phyloP scores from a whole-genome alignment of 2,888 invertebrate species.

The Drosophila lutescens region DNA sequence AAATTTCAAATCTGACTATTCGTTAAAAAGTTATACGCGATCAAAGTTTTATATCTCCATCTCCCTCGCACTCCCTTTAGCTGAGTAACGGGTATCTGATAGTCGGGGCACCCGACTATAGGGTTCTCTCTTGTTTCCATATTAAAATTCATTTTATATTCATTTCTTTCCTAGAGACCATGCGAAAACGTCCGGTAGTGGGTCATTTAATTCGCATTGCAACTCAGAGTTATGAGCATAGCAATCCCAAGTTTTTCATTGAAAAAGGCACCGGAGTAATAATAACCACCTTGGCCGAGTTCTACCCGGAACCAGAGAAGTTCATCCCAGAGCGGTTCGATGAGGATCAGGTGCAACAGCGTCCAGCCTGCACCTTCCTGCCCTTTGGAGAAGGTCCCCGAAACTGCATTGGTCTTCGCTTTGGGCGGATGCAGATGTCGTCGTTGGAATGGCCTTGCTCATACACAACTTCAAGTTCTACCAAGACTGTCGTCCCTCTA shows the following conservation, averaged over 20 bases:
- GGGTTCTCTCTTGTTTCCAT: no score
- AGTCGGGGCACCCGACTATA: no score
- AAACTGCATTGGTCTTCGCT: conserved; percentile 80
- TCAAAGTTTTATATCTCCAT: no score
- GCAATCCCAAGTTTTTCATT: conserved; percentile 83
- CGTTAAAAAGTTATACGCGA: no score
- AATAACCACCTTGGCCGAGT: conserved; percentile 74
- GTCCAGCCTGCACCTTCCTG: conserved; percentile 82
- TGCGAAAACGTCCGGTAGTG: conserved; percentile 86
- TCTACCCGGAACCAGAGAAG: conserved; percentile 86
- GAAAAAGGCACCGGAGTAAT: conserved; percentile 83
- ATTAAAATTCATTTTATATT: no score
- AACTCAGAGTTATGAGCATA: conserved; percentile 40
- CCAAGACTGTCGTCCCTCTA: conserved; percentile 23
- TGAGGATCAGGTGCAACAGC: conserved; percentile 85
- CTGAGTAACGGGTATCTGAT: no score
- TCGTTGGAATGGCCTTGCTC: conserved; percentile 66
- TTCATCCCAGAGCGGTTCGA: conserved; percentile 87
- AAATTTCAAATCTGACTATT: no score
- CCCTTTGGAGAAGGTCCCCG: conserved; percentile 82
- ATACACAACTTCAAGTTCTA: conserved; percentile 67
- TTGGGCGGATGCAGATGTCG: conserved; percentile 79
- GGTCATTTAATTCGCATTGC: conserved; percentile 48
- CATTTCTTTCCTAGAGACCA: conserved; percentile 85
- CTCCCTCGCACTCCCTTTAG: no score